Conservation (phyloP, 2,113 vertebrate genomes). For the Pituophis catenifer region DNA sequence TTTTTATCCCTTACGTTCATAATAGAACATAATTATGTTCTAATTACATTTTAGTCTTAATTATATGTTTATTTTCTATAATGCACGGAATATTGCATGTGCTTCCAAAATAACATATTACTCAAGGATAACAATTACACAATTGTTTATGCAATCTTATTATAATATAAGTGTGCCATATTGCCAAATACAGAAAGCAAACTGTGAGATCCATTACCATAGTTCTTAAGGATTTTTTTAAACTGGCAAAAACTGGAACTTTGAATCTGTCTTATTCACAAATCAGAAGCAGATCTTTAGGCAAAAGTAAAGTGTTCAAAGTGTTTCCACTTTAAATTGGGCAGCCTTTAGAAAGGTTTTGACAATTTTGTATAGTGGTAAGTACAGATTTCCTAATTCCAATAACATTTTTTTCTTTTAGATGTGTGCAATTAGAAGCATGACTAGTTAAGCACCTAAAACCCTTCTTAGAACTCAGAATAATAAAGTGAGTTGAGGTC, state of each 20-base stretch:
- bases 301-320: conserved; percentile 10
- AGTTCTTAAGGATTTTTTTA: background rate
- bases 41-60: conserved; percentile 23
- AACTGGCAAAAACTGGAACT: background rate
- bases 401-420: conserved; percentile 7
- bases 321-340: conserved; percentile 21
- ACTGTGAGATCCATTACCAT: conserved; percentile 2
- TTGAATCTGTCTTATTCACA: conserved; percentile 9
- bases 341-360: background rate
- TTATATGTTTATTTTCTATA: conserved; percentile 29
- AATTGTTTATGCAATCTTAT: background rate
- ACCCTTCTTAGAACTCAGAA: conserved; percentile 14
- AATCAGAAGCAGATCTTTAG: conserved; percentile 41
- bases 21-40: background rate
- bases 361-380: background rate
- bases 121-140: background rate
- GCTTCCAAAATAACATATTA: background rate
- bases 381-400: background rate
- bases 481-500: background rate
- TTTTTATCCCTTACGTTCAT: background rate
- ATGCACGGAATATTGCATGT: conserved; percentile 15
- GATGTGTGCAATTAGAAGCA: conserved; percentile 20
- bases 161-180: background rate
- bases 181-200: background rate
- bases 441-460: background rate